Evolutionary conservation across 2,113 vertebrate genomes (phyloP), one percentile per base, ranked within the genome.

Genomic region (Cephalopholis sonnerati): DNA sequence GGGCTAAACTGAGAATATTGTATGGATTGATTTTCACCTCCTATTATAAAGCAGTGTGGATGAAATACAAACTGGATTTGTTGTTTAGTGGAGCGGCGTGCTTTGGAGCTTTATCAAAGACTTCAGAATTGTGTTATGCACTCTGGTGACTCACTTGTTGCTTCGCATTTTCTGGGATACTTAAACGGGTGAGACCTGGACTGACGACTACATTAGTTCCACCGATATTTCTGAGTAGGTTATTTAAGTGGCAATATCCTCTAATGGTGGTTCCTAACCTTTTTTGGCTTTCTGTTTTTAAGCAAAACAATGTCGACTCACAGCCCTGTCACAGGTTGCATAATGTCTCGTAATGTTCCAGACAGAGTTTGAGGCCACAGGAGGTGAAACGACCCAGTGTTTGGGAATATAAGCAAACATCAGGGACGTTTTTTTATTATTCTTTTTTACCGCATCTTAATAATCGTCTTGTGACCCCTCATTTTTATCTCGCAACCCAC

Each of bases 61-160:
- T 83, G 32, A 77, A 69, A 77, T 32, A 27, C 66, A 82, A 66
- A 77, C 20, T 76, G 46, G 51, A 62, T 82, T 88, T 73, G 20
- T 69, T 51, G 48, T 79, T 84, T 67, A 39, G 61, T 46, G 54
- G 48, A 61, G 46, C n/a, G 0, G 57, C 51, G 18, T 15, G 16
- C 48, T 73, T 61, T 27, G 10, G 16, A 67, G 36, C 27, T 24
- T 48, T 11, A 46, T 57, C 27, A 63, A 51, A 57, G 46, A 65
- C 18, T 46, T 48, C 0, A 18, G 17, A 15, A 66, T 29, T 27
- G 41, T 64, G 11, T 64, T 59, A n/a, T 0, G 41, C 24, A 64
- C 55, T 27, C 27, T 6, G 50, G 25, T 65, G 57, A 71, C 61
- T 50, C 62, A 71, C 24, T 71, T 71, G 54, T 68, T 77, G 62